phyloP scores from a whole-genome alignment of 1,140 invertebrate genomes.

The Brachionus manjavacas region DNA sequence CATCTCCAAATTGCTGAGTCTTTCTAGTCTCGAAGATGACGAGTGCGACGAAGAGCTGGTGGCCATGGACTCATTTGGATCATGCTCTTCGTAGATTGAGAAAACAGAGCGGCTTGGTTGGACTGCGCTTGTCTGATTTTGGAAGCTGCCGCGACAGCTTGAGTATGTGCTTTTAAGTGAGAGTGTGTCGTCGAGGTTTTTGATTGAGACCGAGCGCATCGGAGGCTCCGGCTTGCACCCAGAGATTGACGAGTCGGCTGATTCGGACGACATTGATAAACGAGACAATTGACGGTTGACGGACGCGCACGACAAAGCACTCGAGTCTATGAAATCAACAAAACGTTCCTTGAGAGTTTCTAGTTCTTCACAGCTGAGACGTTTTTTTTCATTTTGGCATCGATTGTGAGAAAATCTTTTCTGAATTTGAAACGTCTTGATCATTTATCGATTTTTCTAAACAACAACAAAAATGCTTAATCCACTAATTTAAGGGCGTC shows the following conservation, averaged over 20 bases:
- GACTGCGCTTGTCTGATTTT: not conserved
- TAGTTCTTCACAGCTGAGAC: conserved; percentile 28
- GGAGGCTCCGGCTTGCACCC: not conserved
- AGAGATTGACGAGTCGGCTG: not conserved
- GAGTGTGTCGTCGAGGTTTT: not conserved
- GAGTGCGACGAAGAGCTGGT: not conserved
- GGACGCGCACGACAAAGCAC: not conserved
- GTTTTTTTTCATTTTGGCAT: not conserved
- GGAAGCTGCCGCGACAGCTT: not conserved
- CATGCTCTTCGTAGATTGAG: conserved; percentile 9
- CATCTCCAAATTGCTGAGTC: not conserved
- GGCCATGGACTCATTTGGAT: not conserved
- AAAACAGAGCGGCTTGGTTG: not conserved
- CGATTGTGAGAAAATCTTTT: not conserved
- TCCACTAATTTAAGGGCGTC: no score
- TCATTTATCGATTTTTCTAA: conserved; percentile 20
- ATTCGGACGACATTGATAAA: conserved; percentile 6
- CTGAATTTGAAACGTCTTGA: conserved; percentile 21
- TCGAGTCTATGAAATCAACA: not conserved
- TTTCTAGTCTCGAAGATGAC: not conserved
- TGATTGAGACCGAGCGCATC: not conserved
- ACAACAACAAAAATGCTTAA: not conserved
- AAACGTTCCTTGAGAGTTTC: conserved; percentile 16
- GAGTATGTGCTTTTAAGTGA: not conserved
- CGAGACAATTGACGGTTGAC: not conserved